Base-by-base conservation (phyloP, 2,888 invertebrate genomes). In the Agrotis ipsilon region DNA sequence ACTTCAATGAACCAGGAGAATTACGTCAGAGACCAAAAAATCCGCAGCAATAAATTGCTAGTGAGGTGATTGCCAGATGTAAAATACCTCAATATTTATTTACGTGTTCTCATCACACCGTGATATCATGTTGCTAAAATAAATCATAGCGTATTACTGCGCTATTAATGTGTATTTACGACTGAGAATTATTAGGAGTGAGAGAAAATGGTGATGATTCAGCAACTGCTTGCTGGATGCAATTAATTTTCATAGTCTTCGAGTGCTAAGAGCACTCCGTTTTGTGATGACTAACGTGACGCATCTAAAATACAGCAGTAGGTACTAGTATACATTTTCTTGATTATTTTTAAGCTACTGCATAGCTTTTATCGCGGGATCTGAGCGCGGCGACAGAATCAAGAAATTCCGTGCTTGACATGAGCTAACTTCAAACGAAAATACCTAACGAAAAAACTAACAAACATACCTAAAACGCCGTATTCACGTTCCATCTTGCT, bases 41-140 rank as follows among this genome's bases (percentile, higher is more conserved):
- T 14, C 39, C 1, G 9, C 16, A 24, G 24, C 18, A 24, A 72
- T 32, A 52, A 70, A 19, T n/a, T 21, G 11, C n/a, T 45, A 21
- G 14, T 6, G 58, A 48, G 43, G 39, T 21, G 6, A 48, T 54
- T 32, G 46, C 69, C 55, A 68, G 57, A 68, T 61, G 39, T 69
- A 43, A 21, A 51, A 48, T 45, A 62, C n/a, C 14, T 32, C 24
- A 58, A 62, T 58, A 62, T 70, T 68, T 61, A 74, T 62, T 48
- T 60, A 51, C 48, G 68, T 59, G 16, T 19, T 13, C 13, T 4
- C 48, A 24, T 18, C 32, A 21, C 7, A 24, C 4, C 14, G 46
- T 52, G 51, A 76, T 51, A 57, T 57, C 76, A 76, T 27, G 21
- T 27, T 32, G 14, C 57, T 32, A 48, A 77, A 74, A 77, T 74